Evolutionary conservation across 2,888 invertebrate species (phyloP).

Genomic region (Dermolepida albohirtum): DNA sequence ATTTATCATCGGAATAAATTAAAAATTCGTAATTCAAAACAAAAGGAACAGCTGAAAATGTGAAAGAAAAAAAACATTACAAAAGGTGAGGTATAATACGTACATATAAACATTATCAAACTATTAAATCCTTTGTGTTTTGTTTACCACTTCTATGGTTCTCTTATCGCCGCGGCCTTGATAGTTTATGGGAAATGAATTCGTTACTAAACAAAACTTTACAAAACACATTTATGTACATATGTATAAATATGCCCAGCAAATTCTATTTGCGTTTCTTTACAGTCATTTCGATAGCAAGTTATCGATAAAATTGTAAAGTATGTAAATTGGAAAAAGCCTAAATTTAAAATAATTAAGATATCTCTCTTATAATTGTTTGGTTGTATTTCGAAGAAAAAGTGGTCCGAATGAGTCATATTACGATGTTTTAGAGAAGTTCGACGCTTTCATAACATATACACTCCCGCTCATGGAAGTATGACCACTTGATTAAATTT

Average conservation of each 20-base stretch:
- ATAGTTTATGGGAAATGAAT: slow-evolving; percentile 5
- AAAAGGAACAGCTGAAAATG: too few relatives aligned
- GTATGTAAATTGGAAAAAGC: not conserved
- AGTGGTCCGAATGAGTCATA: slow-evolving; percentile 19
- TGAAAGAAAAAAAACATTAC: not conserved
- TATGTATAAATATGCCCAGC: too few relatives aligned
- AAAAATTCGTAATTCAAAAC: too few relatives aligned
- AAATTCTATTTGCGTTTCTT: too few relatives aligned
- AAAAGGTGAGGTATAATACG: not conserved
- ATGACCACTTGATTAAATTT: too few relatives aligned
- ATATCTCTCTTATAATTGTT: not conserved
- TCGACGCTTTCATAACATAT: too few relatives aligned
- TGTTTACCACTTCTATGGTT: slow-evolving; percentile 25
- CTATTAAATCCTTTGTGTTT: slow-evolving; percentile 31
- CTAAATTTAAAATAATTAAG: not conserved
- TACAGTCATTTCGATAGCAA: too few relatives aligned
- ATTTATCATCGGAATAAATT: too few relatives aligned
- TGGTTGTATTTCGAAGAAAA: slow-evolving; percentile 9
- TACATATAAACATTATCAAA: slow-evolving; percentile 21
- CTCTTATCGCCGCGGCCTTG: slow-evolving; percentile 31
- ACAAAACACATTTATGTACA: not conserved
- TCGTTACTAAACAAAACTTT: slow-evolving; percentile 5
- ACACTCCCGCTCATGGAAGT: too few relatives aligned
- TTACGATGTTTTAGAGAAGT: not conserved
- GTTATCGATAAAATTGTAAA: too few relatives aligned